A percentile compares a stretch with the other conserved stretches of the same genome.
Conservation (phyloP, 2,888 invertebrate species). For the Ceramica pisi region DNA sequence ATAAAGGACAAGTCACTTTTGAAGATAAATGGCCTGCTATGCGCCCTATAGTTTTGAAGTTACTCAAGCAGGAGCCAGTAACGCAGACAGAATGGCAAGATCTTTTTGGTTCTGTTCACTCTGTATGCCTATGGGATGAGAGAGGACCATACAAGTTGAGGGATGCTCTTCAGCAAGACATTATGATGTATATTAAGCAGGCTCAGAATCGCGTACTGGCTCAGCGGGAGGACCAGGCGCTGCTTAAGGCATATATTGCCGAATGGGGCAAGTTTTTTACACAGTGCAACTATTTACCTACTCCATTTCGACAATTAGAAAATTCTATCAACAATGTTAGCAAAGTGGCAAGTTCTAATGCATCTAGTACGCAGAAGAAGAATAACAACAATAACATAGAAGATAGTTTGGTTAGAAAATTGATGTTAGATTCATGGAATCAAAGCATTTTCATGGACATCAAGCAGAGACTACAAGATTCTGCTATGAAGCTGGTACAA, state of each 20-base stretch:
- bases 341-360: slow-evolving; percentile 83
- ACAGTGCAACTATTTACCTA: slow-evolving; percentile 98
- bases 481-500: slow-evolving; percentile 99
- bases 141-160: slow-evolving; percentile 97
- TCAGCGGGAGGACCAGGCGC: slow-evolving; percentile 98
- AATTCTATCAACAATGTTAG: slow-evolving; percentile 93
- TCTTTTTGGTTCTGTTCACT: slow-evolving; percentile 98
- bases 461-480: slow-evolving; percentile 97
- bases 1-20: slow-evolving; percentile 96
- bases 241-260: slow-evolving; percentile 98
- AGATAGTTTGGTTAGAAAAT: slow-evolving; percentile 97
- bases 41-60: slow-evolving; percentile 97
- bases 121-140: slow-evolving; percentile 99
- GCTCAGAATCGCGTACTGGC: slow-evolving; percentile 97
- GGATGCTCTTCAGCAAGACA: slow-evolving; percentile 97
- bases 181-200: slow-evolving; percentile 98
- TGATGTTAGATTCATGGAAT: slow-evolving; percentile 99
- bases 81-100: slow-evolving; percentile 99
- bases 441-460: slow-evolving; percentile 98
- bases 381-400: slow-evolving; percentile 92
- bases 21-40: slow-evolving; percentile 99
- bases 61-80: slow-evolving; percentile 98
- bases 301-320: slow-evolving; percentile 98
- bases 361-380: slow-evolving; percentile 86
- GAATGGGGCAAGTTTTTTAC: slow-evolving; percentile 99